phyloP scores from a whole-genome alignment of 2,888 invertebrate genomes.

The Hypomecis punctinalis region DNA sequence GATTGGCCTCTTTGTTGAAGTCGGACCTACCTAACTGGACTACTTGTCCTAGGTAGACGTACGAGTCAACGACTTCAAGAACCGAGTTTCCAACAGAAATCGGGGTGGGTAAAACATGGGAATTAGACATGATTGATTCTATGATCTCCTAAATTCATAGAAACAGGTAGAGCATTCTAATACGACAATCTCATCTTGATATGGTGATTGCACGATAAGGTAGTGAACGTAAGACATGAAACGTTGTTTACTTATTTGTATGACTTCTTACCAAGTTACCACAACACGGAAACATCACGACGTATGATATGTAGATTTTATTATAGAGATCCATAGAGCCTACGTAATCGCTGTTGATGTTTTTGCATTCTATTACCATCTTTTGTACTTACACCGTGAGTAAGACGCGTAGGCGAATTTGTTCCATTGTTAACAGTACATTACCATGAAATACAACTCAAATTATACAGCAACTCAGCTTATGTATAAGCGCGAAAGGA shows the following conservation, averaged over 20 bases:
- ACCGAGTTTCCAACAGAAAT: no score
- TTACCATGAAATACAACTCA: constrained; percentile 26
- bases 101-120: no score
- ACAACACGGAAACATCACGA: constrained; percentile 10
- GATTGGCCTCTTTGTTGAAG: no score
- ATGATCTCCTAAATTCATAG: not conserved
- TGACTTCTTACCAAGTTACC: not conserved
- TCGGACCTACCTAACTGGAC: no score
- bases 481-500: constrained; percentile 39
- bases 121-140: no score
- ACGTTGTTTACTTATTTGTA: constrained; percentile 10
- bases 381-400: constrained; percentile 27
- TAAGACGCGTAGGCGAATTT: constrained; percentile 38
- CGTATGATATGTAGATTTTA: not conserved
- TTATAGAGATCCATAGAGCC: constrained; percentile 1
- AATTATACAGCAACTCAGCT: constrained; percentile 32
- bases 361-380: constrained; percentile 24
- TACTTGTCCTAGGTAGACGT: no score
- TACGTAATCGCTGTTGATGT: constrained; percentile 20
- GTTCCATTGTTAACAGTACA: constrained; percentile 43
- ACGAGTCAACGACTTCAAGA: no score
- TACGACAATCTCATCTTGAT: not conserved
- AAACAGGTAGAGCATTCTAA: constrained; percentile 2
- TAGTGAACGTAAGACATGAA: not conserved
- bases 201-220: not conserved